Evolutionary conservation across 23 tunicate genomes (phyloP).

Genomic region (Ciona savignyi): DNA sequence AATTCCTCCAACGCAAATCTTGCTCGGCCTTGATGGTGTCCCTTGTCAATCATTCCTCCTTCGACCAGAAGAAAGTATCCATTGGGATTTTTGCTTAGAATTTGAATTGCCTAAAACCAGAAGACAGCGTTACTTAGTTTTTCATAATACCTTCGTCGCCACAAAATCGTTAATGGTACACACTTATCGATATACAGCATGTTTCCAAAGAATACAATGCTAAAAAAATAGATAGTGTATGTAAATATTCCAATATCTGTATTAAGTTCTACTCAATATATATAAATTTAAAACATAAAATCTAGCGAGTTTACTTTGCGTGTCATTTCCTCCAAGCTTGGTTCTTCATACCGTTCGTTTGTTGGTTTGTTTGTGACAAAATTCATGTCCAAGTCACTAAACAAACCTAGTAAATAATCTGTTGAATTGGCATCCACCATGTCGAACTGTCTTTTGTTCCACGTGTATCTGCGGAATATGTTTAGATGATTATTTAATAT

Average conservation of each 20-base stretch:
- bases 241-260: too few relatives aligned
- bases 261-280: too few relatives aligned
- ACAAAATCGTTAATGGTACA: background rate
- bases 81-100: constrained; percentile 36
- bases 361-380: constrained; percentile 2
- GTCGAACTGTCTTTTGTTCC: constrained; percentile 30
- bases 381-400: constrained; percentile 10
- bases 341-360: constrained; percentile 11
- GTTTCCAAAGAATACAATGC: background rate
- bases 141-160: too few relatives aligned
- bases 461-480: constrained; percentile 46
- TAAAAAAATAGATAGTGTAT: too few relatives aligned
- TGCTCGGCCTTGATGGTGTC: constrained; percentile 54
- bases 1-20: constrained; percentile 58
- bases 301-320: too few relatives aligned
- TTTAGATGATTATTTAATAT: too few relatives aligned
- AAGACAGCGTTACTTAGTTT: background rate
- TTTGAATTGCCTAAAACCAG: constrained; percentile 47
- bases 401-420: constrained; percentile 63
- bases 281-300: too few relatives aligned
- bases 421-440: constrained; percentile 30
- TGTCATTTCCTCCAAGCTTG: constrained; percentile 52
- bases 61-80: constrained; percentile 78
- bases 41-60: constrained; percentile 61
- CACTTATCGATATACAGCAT: background rate